Conservation (phyloP, 2,113 vertebrate genomes). For the Petaurus breviceps region DNA sequence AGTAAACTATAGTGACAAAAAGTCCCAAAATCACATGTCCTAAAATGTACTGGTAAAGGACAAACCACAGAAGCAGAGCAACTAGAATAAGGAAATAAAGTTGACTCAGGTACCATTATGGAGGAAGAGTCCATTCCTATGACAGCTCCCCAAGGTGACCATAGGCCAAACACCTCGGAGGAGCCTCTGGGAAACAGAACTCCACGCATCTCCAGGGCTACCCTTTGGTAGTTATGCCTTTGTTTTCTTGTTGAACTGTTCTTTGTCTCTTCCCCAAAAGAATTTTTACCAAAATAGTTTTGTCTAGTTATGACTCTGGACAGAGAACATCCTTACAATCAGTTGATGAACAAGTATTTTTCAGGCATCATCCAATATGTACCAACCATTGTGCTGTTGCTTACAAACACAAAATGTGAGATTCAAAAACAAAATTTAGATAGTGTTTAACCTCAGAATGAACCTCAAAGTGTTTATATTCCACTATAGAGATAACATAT, state of each 20-base stretch:
- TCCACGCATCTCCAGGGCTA: background rate
- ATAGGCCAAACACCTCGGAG: background rate
- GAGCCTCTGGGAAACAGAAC: background rate
- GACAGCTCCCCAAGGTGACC: background rate
- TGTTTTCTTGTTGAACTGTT: background rate
- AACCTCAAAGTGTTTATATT: background rate
- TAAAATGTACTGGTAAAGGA: background rate
- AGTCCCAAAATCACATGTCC: too few species aligned
- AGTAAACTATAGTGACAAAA: too few species aligned
- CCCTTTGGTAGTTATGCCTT: background rate
- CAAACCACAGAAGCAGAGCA: background rate
- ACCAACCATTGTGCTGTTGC: background rate
- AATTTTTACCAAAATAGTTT: background rate
- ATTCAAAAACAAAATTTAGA: too few species aligned
- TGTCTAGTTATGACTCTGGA: background rate
- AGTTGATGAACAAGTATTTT: background rate
- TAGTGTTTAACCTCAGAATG: background rate
- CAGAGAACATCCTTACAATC: background rate
- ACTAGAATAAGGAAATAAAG: background rate
- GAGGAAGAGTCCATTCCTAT: background rate
- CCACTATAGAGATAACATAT: background rate
- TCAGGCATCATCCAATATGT: background rate
- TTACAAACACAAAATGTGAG: background rate
- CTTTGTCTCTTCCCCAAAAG: background rate
- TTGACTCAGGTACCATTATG: background rate